Evolutionary conservation across 2,113 vertebrate genomes (phyloP).

Genomic region (Gnathonemus echidnorhynchus): DNA sequence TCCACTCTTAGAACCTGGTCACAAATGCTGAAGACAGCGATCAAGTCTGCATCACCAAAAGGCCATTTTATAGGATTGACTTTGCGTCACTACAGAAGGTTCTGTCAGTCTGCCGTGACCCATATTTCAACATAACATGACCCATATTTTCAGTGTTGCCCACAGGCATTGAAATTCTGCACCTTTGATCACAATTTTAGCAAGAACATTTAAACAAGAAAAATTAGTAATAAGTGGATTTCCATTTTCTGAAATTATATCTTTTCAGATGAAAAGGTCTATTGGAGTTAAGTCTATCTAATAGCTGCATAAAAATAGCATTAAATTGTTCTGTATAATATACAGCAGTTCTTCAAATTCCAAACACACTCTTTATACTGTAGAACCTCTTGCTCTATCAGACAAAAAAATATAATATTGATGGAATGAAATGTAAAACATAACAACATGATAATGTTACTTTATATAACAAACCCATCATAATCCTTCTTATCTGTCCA

Average conservation of each 20-base stretch:
- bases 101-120: neutral
- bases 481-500: neutral
- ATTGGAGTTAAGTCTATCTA: neutral
- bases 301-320: neutral
- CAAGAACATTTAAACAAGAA: neutral
- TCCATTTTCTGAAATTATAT: neutral
- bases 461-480: neutral
- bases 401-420: neutral
- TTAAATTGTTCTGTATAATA: neutral
- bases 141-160: neutral
- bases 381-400: neutral
- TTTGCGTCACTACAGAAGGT: neutral
- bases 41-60: neutral
- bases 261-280: neutral
- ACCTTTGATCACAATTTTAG: neutral
- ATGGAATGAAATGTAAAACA: neutral
- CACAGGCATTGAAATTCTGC: neutral
- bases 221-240: neutral
- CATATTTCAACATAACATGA: neutral
- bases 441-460: neutral
- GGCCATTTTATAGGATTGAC: neutral
- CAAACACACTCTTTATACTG: neutral
- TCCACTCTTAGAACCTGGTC: neutral
- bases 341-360: neutral
- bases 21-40: neutral